Evolutionary conservation across 2,113 vertebrate species (phyloP), one percentile per base, ranked within the genome.

Genomic region (Peromyscus polionotus): DNA sequence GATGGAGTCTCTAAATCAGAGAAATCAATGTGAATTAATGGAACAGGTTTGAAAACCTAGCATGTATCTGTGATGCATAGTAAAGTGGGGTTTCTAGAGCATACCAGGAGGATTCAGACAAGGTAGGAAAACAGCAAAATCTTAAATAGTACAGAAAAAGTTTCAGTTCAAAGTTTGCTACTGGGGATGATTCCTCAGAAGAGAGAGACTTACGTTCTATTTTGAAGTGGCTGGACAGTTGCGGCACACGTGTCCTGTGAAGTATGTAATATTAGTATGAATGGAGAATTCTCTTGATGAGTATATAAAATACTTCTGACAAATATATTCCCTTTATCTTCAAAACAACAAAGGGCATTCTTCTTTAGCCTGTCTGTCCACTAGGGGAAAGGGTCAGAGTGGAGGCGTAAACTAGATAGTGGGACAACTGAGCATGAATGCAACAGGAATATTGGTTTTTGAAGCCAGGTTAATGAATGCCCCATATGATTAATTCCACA

Each of bases 201-300:
- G 48, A 81, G 39, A 33, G 65, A 9, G 61, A 85, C 45, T 84
- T 63, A 93, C 73, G 83, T 93, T 0, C 36, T 26, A 3, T 39
- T 94, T 96, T 92, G 63, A 93, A 94, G 57, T 24, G 28, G 26
- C 57, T 96, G 59, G 5, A 63, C 20, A 88, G 48, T 76, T 42
- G 42, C 90, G 42, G 45, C 36, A 17, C 28, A 26, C 48, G 3
- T 88, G 28, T 84, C 31, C 31, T 67, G 24, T 90, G 93, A 70
- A 80, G 36, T 92, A 22, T 91, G 28, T 11, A 39, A 33, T 96
- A 13, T 81, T 88, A 94, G 7, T 86, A 54, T 42, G 28, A 86
- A 91, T 36, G 59, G 31, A 48, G 72, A 73, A 84, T 96, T 93
- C 31, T 93, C 48, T 81, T 96, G 94, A 90, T 65, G n/a, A 75